Conservation (phyloP, 2,797 vertebrate species). For the Lagocephalus sceleratus region DNA sequence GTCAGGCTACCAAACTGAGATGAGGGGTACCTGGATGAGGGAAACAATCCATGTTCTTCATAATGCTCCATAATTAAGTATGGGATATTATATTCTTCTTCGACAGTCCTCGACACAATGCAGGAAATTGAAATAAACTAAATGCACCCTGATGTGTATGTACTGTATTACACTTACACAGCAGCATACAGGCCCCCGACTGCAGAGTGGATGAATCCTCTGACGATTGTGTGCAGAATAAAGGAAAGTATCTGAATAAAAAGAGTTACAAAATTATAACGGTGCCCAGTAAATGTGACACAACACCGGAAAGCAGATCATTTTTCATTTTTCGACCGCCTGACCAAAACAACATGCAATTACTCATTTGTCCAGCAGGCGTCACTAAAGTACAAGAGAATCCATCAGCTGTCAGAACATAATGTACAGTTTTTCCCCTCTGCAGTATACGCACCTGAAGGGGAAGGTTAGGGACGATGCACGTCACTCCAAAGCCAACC, state of each 20-base stretch:
- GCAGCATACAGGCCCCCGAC: slow-evolving; percentile 96
- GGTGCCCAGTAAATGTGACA: background rate
- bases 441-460: slow-evolving; percentile 83
- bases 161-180: slow-evolving; percentile 83
- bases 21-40: slow-evolving; percentile 88
- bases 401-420: slow-evolving; percentile 11
- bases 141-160: background rate
- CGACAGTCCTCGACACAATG: background rate
- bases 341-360: slow-evolving; percentile 28
- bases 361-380: slow-evolving; percentile 43
- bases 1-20: slow-evolving; percentile 97
- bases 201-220: slow-evolving; percentile 97
- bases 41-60: slow-evolving; percentile 11
- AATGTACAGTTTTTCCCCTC: slow-evolving; percentile 23
- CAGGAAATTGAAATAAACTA: background rate
- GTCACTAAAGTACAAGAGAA: slow-evolving; percentile 33
- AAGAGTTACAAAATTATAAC: background rate
- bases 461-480: slow-evolving; percentile 84
- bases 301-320: background rate
- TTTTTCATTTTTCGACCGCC: slow-evolving; percentile 14
- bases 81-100: background rate
- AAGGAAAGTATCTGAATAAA: slow-evolving; percentile 88
- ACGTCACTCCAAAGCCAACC: slow-evolving; percentile 90
- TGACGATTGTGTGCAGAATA: slow-evolving; percentile 92
- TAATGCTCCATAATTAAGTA: background rate